Evolutionary conservation across 2,113 vertebrate genomes (phyloP), one percentile per base, ranked within the genome.

Genomic region (Trogon melanurus): DNA sequence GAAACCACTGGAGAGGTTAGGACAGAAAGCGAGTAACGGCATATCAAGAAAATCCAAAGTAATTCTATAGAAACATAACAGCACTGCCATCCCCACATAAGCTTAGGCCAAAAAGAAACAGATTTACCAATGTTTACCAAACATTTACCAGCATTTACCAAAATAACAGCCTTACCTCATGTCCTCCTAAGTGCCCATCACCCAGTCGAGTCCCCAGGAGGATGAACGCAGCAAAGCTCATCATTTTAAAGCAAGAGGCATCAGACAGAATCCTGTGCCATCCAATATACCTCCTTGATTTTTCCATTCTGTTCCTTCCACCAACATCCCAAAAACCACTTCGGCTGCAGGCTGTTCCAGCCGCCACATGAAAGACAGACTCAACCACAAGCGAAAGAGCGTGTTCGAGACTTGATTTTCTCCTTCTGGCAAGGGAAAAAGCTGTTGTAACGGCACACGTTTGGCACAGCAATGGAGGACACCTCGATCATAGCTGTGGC

Each of bases 261-360:
- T 62, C 62, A 93, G 72, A 54, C 60, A 58, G 22, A 92, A 86
- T 60, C 78, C 87, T 81, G 50, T 61, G 90, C 72, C 73, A 87
- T n/a, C 32, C 8, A 11, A 93, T 62, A 88, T 44, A 80, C 44
- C 60, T 38, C 30, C 79, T 85, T 22, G 50, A 79, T 58, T 93
- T 93, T 83, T 96, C 79, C 88, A 44, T 87, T 84, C 38, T 30
- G 17, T 62, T 82, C 50, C 79, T 91, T 81, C 82, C 79, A 90
- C 79, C 71, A 90, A 67, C 62, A 73, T 57, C 51, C 58, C 22
- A 1, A 92, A 88, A 88, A 67, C 17, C 67, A 80, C 62, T n/a
- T 71, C 0, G 0, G 8, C 62, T 64, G 82, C 81, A 91, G 57
- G 11, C 78, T 74, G 65, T n/a, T 91, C 75, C 67, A 76, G 88